A percentile compares a stretch with the other conserved stretches of the same genome.
phyloP scores from a whole-genome alignment of 2,113 vertebrate species.

The Tonatia bakeri region DNA sequence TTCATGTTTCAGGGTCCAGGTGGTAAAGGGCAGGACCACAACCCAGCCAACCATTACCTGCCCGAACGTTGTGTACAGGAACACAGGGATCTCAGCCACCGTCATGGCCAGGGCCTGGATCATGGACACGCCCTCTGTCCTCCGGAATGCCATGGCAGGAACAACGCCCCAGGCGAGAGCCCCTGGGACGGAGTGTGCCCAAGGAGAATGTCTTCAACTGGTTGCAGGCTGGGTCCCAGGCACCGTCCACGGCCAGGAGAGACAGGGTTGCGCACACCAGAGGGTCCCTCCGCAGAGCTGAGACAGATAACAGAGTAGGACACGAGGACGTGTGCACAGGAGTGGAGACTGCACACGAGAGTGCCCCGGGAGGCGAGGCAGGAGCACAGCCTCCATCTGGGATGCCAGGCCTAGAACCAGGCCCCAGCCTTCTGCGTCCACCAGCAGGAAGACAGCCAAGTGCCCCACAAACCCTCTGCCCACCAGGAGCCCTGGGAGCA shows the following conservation, averaged over 20 bases:
- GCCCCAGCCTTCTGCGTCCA: background rate
- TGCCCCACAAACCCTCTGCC: background rate
- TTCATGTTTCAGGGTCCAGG: background rate
- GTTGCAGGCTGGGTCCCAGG: background rate
- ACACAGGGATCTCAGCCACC: constrained; percentile 96
- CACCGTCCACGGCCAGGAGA: background rate
- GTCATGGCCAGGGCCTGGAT: constrained; percentile 98
- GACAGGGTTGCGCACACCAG: constrained; percentile 21
- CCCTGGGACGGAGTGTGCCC: background rate
- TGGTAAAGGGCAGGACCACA: background rate
- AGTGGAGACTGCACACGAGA: background rate
- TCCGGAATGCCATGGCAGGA: constrained; percentile 88
- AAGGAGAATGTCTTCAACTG: constrained; percentile 44
- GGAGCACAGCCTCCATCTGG: background rate
- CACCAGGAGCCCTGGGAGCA: background rate
- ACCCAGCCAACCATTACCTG: constrained; percentile 83
- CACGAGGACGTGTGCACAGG: rapidly evolving
- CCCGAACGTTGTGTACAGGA: constrained; percentile 95
- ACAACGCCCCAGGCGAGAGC: background rate
- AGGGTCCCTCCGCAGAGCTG: constrained; percentile 45
- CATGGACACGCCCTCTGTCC: constrained; percentile 90
- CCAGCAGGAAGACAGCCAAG: background rate
- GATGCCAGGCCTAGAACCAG: background rate
- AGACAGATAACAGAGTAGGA: background rate
- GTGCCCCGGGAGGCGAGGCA: background rate